A percentile compares a stretch with the other conserved stretches of the same genome.
phyloP scores from a whole-genome alignment of 2,113 vertebrate genomes.

The Neolamprologus sp. region DNA sequence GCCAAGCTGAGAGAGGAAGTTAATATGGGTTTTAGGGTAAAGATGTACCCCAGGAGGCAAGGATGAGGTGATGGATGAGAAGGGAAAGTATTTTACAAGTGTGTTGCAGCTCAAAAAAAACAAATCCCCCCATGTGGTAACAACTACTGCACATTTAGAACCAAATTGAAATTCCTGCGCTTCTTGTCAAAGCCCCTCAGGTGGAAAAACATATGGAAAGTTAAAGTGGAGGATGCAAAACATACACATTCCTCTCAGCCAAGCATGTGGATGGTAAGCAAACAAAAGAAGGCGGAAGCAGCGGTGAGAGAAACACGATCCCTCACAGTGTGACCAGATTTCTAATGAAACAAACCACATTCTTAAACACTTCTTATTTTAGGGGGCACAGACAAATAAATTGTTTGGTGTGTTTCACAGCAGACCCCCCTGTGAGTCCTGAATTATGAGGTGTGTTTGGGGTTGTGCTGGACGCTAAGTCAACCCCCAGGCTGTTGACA shows the following conservation, averaged over 20 bases:
- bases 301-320: background rate
- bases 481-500: background rate
- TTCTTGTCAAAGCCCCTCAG: slow-evolving; percentile 10
- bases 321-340: slow-evolving; percentile 1
- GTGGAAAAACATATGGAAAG: slow-evolving; percentile 36
- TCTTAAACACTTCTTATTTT: slow-evolving; percentile 12
- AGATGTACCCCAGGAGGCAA: background rate
- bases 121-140: slow-evolving; percentile 55
- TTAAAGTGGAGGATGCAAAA: slow-evolving; percentile 18
- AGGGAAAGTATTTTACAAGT: slow-evolving; percentile 12
- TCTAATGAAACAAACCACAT: slow-evolving; percentile 14
- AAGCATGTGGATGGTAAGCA: slow-evolving; percentile 27
- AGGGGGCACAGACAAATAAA: slow-evolving; percentile 16
- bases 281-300: slow-evolving; percentile 2
- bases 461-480: background rate
- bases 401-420: background rate
- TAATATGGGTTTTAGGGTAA: slow-evolving; percentile 1
- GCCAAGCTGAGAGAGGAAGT: background rate
- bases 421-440: slow-evolving; percentile 18
- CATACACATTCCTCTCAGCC: slow-evolving; percentile 28
- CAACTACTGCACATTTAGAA: slow-evolving; percentile 59
- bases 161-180: slow-evolving; percentile 53
- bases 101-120: slow-evolving; percentile 34
- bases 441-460: slow-evolving; percentile 18
- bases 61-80: slow-evolving; percentile 47